Conservation (phyloP, 2,113 vertebrate species). For the Rhagologus leucostigma region DNA sequence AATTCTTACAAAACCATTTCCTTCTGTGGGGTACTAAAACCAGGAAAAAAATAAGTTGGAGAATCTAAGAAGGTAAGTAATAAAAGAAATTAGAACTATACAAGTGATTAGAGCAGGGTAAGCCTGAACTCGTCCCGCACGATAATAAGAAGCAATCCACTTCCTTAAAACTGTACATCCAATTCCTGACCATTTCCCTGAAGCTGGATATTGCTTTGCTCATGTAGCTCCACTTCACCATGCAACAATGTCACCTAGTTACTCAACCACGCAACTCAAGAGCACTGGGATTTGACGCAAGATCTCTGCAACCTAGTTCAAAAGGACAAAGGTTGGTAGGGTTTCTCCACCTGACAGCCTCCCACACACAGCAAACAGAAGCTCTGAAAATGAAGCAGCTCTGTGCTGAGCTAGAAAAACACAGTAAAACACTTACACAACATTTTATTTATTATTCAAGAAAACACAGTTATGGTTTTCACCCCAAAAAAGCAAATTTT, state of each 20-base stretch:
- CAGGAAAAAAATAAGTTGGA: neutral
- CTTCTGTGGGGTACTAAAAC: neutral
- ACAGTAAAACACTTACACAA: neutral
- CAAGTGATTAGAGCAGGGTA: neutral
- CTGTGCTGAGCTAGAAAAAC: neutral
- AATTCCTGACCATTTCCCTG: neutral
- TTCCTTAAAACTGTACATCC: neutral
- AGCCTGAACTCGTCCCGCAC: neutral
- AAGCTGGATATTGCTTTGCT: neutral
- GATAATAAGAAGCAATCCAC: neutral
- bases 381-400: neutral
- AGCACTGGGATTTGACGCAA: neutral
- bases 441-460: neutral
- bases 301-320: neutral
- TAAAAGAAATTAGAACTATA: neutral
- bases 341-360: neutral
- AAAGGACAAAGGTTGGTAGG: slow-evolving; percentile 13
- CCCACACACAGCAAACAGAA: neutral
- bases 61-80: neutral
- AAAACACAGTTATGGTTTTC: neutral
- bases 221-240: neutral
- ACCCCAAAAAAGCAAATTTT: neutral
- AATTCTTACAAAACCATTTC: neutral
- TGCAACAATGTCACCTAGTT: neutral
- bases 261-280: neutral